Conservation (phyloP, 2,113 vertebrate species). For the Trachemys scripta region DNA sequence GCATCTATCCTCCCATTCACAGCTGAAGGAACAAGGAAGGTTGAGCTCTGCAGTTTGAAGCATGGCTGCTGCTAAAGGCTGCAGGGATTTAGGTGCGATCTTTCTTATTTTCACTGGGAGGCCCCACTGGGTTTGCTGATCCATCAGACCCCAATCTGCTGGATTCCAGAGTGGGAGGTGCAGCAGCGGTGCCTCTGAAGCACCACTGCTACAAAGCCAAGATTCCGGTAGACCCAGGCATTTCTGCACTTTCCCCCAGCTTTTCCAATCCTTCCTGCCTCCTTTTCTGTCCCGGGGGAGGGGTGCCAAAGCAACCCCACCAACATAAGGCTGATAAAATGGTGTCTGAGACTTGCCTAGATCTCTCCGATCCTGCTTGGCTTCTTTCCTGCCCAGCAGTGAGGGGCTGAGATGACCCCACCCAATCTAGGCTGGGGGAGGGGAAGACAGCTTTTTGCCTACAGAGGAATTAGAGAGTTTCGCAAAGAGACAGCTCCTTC, state of each 20-base stretch:
- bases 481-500: too few species aligned
- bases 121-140: background rate
- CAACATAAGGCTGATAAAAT: background rate
- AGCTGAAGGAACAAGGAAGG: background rate
- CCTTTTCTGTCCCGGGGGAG: background rate
- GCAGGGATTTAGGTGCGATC: background rate
- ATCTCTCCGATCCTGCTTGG: background rate
- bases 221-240: background rate
- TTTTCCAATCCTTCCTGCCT: background rate
- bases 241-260: background rate
- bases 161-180: background rate
- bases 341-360: background rate
- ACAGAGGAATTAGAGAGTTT: background rate
- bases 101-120: background rate
- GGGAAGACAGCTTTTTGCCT: background rate
- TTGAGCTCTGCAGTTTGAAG: constrained; percentile 33
- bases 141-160: background rate
- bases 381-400: background rate
- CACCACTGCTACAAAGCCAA: background rate
- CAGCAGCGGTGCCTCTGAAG: background rate
- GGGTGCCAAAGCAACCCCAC: background rate
- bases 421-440: background rate
- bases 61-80: constrained; percentile 2
- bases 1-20: background rate
- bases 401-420: background rate